These are phyloP conservation scores for Dendrocincla tyrannina DNA, from an alignment of 2,797 vertebrate species.

Conservation along the genomic window DNA sequence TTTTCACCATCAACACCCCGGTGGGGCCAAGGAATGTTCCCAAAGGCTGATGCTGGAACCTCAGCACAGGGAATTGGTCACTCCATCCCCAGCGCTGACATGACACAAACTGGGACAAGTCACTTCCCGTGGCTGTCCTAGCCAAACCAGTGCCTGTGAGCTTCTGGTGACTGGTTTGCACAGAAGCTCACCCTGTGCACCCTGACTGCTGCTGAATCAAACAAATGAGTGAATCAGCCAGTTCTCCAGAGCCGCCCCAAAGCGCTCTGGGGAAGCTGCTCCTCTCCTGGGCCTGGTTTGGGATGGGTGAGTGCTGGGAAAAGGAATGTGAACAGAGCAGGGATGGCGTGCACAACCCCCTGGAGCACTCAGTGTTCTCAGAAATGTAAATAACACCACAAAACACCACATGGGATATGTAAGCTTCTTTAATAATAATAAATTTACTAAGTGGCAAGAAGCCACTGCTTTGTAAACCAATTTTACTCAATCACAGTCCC, in stretches of 20 bases:
- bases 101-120: background rate
- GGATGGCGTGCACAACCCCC: background rate
- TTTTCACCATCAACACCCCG: background rate
- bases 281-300: background rate
- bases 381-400: slow-evolving; percentile 29
- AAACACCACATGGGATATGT: slow-evolving; percentile 24
- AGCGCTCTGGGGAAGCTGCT: background rate
- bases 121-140: background rate
- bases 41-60: background rate
- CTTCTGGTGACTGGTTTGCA: background rate
- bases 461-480: slow-evolving; percentile 67
- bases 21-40: background rate
- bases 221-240: background rate
- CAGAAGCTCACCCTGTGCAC: background rate
- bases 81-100: background rate
- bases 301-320: background rate
- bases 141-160: background rate
- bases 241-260: background rate
- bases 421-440: slow-evolving; percentile 67
- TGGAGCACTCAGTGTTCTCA: background rate
- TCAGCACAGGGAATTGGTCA: background rate
- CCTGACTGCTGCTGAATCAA: background rate
- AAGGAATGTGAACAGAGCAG: background rate
- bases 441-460: slow-evolving; percentile 55
- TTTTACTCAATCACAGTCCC: slow-evolving; percentile 64